Evolutionary conservation across 2,113 vertebrate genomes (phyloP), one percentile per base, ranked within the genome.

Genomic region (Tamias sibiricus): DNA sequence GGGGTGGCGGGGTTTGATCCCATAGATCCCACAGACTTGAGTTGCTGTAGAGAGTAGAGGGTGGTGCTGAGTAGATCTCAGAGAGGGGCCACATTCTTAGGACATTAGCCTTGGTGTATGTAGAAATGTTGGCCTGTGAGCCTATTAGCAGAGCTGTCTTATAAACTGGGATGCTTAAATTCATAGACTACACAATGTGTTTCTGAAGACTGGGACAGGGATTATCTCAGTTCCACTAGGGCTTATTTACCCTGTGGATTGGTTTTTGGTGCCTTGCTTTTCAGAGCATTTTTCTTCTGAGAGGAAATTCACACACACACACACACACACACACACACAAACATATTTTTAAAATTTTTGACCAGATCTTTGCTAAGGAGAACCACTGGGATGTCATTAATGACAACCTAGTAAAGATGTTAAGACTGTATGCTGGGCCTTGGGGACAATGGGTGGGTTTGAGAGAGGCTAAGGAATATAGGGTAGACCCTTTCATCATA

Each of bases 41-140:
- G 71, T 59, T 59, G 17, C 81, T 71, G 1, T 72, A 59, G 85
- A 85, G 40, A n/a, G 37, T 40, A n/a, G 20, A 16, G 54, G 26
- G 6, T 6, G 71, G 14, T 28, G 8, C 44, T 68, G 24, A 37
- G 54, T 20, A 37, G 69, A 26, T 30, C 71, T 91, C 62, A 17
- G 71, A 74, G 77, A 42, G 20, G 2, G 24, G 26, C 35, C 69
- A 57, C 75, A 22, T 35, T 47, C 37, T 4, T 52, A 26, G 52
- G 68, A 6, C 1, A 0, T 32, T 16, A n/a, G n/a, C 3, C 2
- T 1, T 32, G 83, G 42, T 2, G 2, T 42, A 28, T 77, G n/a
- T 26, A 22, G 40, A 68, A 28, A 17, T 26, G 30, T 57, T 40
- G 32, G 62, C 26, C 59, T 2, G 6, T 52, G 49, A 69, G 32